A percentile compares a stretch with the other conserved stretches of the same genome.
phyloP scores from a whole-genome alignment of 30 jellyfish, hydroid and myxozoan species.

The Cassiopea xamachana region DNA sequence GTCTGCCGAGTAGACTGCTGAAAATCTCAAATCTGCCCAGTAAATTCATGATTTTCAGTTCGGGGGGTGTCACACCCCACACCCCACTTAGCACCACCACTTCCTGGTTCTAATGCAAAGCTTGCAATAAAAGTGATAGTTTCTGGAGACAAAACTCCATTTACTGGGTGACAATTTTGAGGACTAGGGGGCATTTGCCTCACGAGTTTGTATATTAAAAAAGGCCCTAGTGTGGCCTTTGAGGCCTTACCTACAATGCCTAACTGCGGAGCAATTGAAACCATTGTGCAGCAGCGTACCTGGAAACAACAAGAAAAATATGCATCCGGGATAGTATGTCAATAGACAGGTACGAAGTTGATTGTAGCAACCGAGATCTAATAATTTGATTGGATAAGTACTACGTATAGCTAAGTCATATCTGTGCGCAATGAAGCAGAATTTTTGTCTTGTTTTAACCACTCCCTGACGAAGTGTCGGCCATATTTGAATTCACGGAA shows the following conservation, averaged over 20 bases:
- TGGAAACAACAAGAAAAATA: not conserved
- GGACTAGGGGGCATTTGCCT: too few relatives aligned
- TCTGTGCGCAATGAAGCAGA: constrained; percentile 18
- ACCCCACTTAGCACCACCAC: too few relatives aligned
- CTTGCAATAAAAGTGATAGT: too few relatives aligned
- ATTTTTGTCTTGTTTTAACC: constrained; percentile 59
- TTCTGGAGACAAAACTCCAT: too few relatives aligned
- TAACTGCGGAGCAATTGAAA: not conserved
- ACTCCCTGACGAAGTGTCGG: constrained; percentile 83
- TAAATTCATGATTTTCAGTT: too few relatives aligned
- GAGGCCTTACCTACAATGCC: not conserved
- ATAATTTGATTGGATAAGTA: not conserved
- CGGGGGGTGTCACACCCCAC: too few relatives aligned
- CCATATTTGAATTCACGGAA: constrained; percentile 74
- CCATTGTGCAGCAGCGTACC: not conserved
- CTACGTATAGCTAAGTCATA: not conserved
- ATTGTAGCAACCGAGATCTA: not conserved
- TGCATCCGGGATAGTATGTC: constrained; percentile 25
- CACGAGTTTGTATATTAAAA: too few relatives aligned
- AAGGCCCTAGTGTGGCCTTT: too few relatives aligned
- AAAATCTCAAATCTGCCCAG: too few relatives aligned
- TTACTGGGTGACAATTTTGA: too few relatives aligned
- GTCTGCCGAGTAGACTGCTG: too few relatives aligned
- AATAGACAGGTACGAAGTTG: constrained; percentile 35
- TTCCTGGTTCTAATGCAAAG: too few relatives aligned